Evolutionary conservation across 1,140 invertebrate genomes (phyloP).

Genomic region (Drosophila arawakana): DNA sequence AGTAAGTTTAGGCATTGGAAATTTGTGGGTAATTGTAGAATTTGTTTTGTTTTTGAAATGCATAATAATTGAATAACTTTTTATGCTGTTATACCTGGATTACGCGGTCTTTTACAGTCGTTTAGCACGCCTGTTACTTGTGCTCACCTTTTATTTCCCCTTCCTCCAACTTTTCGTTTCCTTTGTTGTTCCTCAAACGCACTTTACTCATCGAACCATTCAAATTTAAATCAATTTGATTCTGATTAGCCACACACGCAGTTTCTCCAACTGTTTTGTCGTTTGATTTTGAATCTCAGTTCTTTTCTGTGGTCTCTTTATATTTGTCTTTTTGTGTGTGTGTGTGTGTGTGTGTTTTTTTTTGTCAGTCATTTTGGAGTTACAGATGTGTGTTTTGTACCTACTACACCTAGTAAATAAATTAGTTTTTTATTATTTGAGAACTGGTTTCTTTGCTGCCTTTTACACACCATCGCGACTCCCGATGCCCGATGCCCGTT

Average conservation of each 20-base stretch:
- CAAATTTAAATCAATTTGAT: slow-evolving; percentile 82
- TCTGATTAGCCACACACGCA: slow-evolving; percentile 81
- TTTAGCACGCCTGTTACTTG: not conserved
- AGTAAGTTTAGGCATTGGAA: too few relatives aligned
- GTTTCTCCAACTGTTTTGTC: slow-evolving; percentile 63
- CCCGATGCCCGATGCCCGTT: slow-evolving; percentile 25
- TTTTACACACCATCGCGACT: slow-evolving; percentile 30
- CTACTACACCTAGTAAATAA: slow-evolving; percentile 79
- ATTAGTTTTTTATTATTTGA: slow-evolving; percentile 79
- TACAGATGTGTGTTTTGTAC: slow-evolving; percentile 61
- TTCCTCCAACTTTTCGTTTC: not conserved
- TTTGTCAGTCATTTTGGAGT: slow-evolving; percentile 18
- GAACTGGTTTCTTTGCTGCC: slow-evolving; percentile 65
- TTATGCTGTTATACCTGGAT: too few relatives aligned
- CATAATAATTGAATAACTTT: too few relatives aligned
- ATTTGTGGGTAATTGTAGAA: too few relatives aligned
- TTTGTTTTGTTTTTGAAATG: too few relatives aligned
- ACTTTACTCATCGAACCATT: slow-evolving; percentile 76
- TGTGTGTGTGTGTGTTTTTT: not conserved
- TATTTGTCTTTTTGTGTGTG: not conserved
- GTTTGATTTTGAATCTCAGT: slow-evolving; percentile 11
- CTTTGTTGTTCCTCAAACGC: slow-evolving; percentile 29
- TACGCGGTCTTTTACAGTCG: too few relatives aligned
- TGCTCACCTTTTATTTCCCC: not conserved
- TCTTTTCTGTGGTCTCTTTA: slow-evolving; percentile 31